Evolutionary conservation across 2,797 vertebrate genomes (phyloP).

Genomic region (Cyclura pinguis): DNA sequence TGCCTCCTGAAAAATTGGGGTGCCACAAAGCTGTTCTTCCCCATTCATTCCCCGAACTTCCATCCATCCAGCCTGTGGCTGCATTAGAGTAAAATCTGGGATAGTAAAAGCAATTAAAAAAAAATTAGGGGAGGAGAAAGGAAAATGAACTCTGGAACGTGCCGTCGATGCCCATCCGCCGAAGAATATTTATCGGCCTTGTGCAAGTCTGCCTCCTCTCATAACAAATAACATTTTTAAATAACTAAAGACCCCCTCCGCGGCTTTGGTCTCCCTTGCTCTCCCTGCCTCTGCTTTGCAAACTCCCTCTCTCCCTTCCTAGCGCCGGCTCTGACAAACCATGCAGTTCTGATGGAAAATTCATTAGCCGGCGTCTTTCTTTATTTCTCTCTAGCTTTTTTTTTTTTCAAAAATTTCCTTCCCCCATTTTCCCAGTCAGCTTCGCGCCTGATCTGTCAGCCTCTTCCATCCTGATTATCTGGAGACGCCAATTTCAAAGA

Average conservation of each 20-base stretch:
- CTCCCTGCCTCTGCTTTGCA: conserved; percentile 68
- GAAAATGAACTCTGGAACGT: conserved; percentile 66
- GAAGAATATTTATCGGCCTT: conserved; percentile 66
- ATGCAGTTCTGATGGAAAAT: conserved; percentile 82
- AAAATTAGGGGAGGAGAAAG: conserved; percentile 30
- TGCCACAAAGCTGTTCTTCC: not conserved
- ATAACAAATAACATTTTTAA: conserved; percentile 74
- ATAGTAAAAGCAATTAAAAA: rapidly evolving
- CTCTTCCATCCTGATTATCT: conserved; percentile 99
- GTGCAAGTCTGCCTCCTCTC: conserved; percentile 67
- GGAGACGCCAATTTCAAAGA: conserved; percentile 99
- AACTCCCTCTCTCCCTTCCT: conserved; percentile 72
- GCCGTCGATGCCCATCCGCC: conserved; percentile 32
- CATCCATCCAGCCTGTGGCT: not conserved
- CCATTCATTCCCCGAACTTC: rapidly evolving
- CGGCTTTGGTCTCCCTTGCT: conserved; percentile 45
- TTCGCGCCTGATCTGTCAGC: conserved; percentile 94
- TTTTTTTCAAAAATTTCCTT: conserved; percentile 38
- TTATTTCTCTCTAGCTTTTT: conserved; percentile 42
- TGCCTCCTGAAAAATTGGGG: not conserved
- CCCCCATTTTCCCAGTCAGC: conserved; percentile 84
- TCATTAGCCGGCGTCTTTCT: conserved; percentile 80
- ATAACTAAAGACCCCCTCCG: conserved; percentile 39
- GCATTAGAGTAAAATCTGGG: not conserved
- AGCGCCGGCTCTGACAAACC: conserved; percentile 79